Conservation (phyloP, 2,888 invertebrate genomes). For the Rhamnusium bicolor region DNA sequence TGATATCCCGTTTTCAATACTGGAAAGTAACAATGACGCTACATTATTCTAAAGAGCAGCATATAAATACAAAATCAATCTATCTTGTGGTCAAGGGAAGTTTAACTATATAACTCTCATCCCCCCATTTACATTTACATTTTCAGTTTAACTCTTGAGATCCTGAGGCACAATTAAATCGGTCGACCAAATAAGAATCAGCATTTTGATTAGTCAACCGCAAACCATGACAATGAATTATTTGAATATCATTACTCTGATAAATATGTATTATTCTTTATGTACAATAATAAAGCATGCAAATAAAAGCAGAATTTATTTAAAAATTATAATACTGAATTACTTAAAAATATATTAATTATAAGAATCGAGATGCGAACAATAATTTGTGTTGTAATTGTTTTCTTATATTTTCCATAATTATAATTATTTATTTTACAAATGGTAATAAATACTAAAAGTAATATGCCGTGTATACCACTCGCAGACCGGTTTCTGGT, state of each 20-base stretch:
- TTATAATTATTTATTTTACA: too few relatives aligned
- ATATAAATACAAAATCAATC: slow-evolving; percentile 63
- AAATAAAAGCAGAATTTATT: too few relatives aligned
- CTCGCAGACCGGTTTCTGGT: too few relatives aligned
- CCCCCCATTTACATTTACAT: slow-evolving; percentile 61
- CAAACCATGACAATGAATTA: slow-evolving; percentile 53
- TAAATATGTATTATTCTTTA: slow-evolving; percentile 24
- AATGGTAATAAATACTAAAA: too few relatives aligned
- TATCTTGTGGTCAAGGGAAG: slow-evolving; percentile 64
- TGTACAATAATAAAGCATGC: neutral
- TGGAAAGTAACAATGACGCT: slow-evolving; percentile 63
- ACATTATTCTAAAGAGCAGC: slow-evolving; percentile 62
- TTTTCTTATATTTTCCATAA: too few relatives aligned
- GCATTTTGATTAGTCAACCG: slow-evolving; percentile 56
- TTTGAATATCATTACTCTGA: slow-evolving; percentile 48
- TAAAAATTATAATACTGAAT: too few relatives aligned
- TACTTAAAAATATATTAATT: too few relatives aligned
- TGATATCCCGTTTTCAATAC: slow-evolving; percentile 58
- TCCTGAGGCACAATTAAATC: slow-evolving; percentile 61
- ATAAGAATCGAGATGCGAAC: too few relatives aligned
- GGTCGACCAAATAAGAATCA: slow-evolving; percentile 60
- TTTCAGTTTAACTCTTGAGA: slow-evolving; percentile 60
- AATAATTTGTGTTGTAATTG: too few relatives aligned
- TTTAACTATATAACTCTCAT: slow-evolving; percentile 49
- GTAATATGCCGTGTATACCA: too few relatives aligned